Conservation (phyloP, 2,888 invertebrate species). For the Plagiodera versicolora region DNA sequence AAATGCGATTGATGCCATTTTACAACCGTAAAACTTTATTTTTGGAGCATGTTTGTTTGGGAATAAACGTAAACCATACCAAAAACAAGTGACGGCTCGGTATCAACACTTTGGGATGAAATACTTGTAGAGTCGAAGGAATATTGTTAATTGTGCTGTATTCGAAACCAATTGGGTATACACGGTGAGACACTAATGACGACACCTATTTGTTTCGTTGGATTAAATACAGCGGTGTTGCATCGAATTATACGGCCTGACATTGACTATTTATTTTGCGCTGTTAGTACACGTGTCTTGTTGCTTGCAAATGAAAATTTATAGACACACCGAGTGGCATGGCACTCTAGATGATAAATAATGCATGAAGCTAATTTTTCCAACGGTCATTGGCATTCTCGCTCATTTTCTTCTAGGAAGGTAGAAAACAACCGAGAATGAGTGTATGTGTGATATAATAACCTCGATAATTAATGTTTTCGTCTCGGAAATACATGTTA, state of each 20-base stretch:
- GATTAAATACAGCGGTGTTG: background rate
- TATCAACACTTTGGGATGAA: background rate
- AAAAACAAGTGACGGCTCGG: background rate
- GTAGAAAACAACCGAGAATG: no score
- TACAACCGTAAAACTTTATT: background rate
- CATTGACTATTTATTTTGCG: background rate
- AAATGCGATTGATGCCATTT: background rate
- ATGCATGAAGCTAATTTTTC: slow-evolving; percentile 14
- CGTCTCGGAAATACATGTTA: no score
- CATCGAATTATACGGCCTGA: background rate
- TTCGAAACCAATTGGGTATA: no score
- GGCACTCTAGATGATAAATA: slow-evolving; percentile 5
- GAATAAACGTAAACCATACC: background rate
- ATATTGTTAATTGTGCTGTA: no score
- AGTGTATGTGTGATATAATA: no score
- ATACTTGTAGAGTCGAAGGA: no score
- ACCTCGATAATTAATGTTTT: no score
- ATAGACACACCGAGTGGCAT: slow-evolving; percentile 11
- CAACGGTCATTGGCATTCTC: background rate
- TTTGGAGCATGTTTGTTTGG: background rate
- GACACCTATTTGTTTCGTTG: background rate
- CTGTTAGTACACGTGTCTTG: slow-evolving; percentile 7
- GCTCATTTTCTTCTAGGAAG: background rate
- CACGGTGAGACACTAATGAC: no score
- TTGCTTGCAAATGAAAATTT: slow-evolving; percentile 3